These are phyloP conservation scores for Trichogramma evanescens DNA, from an alignment of 2,888 invertebrate genomes.

Conservation along the genomic window DNA sequence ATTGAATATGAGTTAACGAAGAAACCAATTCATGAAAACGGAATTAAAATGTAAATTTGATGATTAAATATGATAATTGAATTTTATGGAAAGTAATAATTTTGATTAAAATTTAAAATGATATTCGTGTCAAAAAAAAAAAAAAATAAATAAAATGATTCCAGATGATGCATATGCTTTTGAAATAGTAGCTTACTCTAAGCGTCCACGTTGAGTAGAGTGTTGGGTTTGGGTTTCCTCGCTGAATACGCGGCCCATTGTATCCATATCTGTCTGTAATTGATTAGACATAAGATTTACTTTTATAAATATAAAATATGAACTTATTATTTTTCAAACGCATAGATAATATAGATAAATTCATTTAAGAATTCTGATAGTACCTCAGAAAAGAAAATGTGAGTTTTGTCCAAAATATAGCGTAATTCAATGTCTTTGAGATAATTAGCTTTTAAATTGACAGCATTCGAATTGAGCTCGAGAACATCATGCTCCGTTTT, in stretches of 20 bases:
- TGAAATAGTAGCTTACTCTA: conserved; percentile 41
- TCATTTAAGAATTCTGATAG: conserved; percentile 31
- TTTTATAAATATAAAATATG: conserved; percentile 43
- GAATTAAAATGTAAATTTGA: too few species aligned
- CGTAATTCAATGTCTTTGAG: conserved; percentile 85
- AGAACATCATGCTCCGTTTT: conserved; percentile 92
- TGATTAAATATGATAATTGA: too few species aligned
- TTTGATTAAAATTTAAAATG: too few species aligned
- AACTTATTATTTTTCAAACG: conserved; percentile 29
- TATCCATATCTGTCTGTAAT: conserved; percentile 59
- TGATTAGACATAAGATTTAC: conserved; percentile 42
- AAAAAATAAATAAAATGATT: too few species aligned
- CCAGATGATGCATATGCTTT: too few species aligned
- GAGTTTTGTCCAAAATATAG: conserved; percentile 87
- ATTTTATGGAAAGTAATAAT: too few species aligned
- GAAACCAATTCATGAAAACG: too few species aligned
- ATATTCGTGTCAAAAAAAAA: too few species aligned
- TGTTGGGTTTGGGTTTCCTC: conserved; percentile 46
- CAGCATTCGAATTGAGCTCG: conserved; percentile 87
- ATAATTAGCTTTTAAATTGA: conserved; percentile 84
- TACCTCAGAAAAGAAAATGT: conserved; percentile 77
- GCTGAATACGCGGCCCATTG: conserved; percentile 53
- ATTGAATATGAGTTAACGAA: too few species aligned
- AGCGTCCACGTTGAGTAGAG: conserved; percentile 39
- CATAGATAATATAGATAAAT: too few species aligned